Conservation (phyloP, 1,140 invertebrate species). For the Heliconius congener region DNA sequence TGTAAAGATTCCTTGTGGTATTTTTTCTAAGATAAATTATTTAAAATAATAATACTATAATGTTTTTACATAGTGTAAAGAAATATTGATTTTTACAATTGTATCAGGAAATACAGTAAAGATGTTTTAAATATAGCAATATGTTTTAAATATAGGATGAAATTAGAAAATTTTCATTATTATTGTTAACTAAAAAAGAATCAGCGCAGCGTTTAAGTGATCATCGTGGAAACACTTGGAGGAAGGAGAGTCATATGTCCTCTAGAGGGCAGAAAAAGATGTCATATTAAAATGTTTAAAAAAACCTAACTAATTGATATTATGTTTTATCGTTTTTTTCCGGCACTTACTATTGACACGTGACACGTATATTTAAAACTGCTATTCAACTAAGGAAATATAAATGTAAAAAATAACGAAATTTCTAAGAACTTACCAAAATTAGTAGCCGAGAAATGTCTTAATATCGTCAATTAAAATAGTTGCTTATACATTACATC, state of each 20-base stretch:
- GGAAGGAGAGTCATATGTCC: too few relatives aligned
- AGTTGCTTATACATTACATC: neutral
- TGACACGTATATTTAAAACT: neutral
- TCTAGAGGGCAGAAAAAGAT: too few relatives aligned
- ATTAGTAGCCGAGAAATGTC: neutral
- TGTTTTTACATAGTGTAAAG: neutral
- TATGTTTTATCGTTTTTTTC: too few relatives aligned
- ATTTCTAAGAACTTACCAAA: slow-evolving; percentile 2
- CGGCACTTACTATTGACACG: neutral
- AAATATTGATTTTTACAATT: too few relatives aligned
- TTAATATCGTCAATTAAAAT: neutral
- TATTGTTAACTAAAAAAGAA: neutral
- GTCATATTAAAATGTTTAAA: too few relatives aligned
- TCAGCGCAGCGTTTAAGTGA: too few relatives aligned
- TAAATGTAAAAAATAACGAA: neutral
- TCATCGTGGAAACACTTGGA: too few relatives aligned
- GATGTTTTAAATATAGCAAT: neutral
- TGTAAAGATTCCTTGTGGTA: slow-evolving; percentile 5
- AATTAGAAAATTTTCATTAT: neutral
- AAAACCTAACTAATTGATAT: too few relatives aligned
- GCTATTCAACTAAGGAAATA: neutral
- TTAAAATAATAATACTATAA: neutral
- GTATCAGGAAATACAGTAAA: too few relatives aligned
- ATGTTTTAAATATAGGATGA: too few relatives aligned
- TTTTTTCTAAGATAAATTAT: slow-evolving; percentile 3